A percentile compares a stretch with the other conserved stretches of the same genome.
Evolutionary conservation across 2,797 vertebrate genomes (phyloP).

Genomic region (Momotus momota): DNA sequence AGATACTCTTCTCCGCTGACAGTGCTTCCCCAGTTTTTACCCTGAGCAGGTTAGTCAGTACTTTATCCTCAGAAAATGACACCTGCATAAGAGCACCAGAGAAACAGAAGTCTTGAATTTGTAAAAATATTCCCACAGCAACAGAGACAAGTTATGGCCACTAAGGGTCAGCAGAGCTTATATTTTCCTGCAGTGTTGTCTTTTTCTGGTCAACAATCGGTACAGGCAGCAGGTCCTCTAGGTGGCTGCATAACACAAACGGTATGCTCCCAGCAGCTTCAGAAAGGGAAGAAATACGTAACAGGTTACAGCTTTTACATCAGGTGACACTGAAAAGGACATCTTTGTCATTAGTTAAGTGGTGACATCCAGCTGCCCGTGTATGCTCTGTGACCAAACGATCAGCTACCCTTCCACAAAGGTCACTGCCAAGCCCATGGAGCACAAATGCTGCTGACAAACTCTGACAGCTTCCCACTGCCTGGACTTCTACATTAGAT

Average conservation of each 20-base stretch:
- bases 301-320: neutral
- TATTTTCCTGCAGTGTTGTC: neutral
- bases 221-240: neutral
- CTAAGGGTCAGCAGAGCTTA: conserved; percentile 2
- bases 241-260: neutral
- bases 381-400: neutral
- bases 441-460: neutral
- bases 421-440: neutral
- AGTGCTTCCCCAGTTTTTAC: neutral
- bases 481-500: neutral
- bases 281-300: neutral
- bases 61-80: neutral
- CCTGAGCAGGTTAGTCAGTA: neutral
- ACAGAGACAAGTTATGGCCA: neutral
- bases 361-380: neutral
- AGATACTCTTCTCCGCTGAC: neutral
- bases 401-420: neutral
- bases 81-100: neutral
- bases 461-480: neutral
- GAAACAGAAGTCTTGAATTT: neutral
- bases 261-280: neutral
- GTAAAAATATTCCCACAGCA: neutral
- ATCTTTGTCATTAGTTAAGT: neutral
- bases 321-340: neutral
- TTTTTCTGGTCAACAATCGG: neutral